Base-by-base conservation (phyloP, 2,888 invertebrate species). In the Panopea generosa region DNA sequence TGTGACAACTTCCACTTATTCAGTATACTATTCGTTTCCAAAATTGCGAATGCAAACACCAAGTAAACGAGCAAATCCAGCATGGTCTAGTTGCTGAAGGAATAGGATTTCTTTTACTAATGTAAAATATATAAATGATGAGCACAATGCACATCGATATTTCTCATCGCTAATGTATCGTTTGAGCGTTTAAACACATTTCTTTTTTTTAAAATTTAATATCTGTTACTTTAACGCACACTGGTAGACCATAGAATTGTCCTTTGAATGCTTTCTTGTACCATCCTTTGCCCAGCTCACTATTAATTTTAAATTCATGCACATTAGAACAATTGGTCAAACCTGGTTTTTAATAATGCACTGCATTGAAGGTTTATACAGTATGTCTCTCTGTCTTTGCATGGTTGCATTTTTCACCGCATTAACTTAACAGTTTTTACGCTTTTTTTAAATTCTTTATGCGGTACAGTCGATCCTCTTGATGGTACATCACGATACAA, bases 51-150 rank as follows among this genome's bases (percentile, higher is more conserved):
- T 87, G 73, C 91, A 91, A 62, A 86, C 90, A 7, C 91, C 91
- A 20, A 90, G 80, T 56, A 91, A 77, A 49, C 62, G 75, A n/a
- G 87, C 82, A 16, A 90, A 82, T 55, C 89, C 88, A n/a, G 83
- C 86, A 66, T 90, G 90, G 27, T 83, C 60, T 2, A 91, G 74
- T 81, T 91, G 90, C 61, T 88, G 80, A 43, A 88, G 75, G 16
- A 91, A 57, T 24, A 91, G 73, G 47, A 90, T 89, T 68, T 91
- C 91, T 77, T 91, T 90, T 90, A 91, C 90, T 22, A 91, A 76
- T 67, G 89, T 90, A 84, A 89, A 88, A 16, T 89, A 90, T 6
- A 90, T 85, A n/a, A 85, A 81, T 0, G 84, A 4, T 4, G 11
- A 33, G 11, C 33, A 33, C 11, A 4, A 11, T 11, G 33, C 4